Evolutionary conservation across 2,113 vertebrate genomes (phyloP).

Genomic region (Tricholaema leucomelas): DNA sequence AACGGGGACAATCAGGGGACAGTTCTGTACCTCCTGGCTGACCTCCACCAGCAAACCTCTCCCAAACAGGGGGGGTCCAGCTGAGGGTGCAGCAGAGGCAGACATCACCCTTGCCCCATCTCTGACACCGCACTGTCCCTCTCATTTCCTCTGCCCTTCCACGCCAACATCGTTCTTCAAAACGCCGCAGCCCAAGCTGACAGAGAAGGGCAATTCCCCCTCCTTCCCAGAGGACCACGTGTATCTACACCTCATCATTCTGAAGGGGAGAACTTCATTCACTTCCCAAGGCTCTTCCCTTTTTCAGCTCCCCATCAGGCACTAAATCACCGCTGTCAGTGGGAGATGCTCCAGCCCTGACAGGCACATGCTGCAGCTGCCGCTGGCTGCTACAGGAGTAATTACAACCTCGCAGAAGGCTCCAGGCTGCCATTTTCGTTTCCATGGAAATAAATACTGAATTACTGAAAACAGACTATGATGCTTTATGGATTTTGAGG

Average conservation of each 20-base stretch:
- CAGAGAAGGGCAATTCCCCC: neutral
- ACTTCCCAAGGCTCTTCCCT: neutral
- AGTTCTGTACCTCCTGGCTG: neutral
- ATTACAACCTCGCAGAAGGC: slow-evolving; percentile 59
- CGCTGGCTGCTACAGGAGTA: slow-evolving; percentile 51
- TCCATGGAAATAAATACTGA: slow-evolving; percentile 70
- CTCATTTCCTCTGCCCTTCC: neutral
- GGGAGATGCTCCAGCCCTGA: neutral
- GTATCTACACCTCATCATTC: accelerated
- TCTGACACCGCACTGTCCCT: neutral
- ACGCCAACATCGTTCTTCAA: neutral
- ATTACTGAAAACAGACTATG: slow-evolving; percentile 23
- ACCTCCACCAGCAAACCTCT: neutral
- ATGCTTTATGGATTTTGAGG: slow-evolving; percentile 6
- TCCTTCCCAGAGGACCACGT: neutral
- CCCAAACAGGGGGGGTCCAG: neutral
- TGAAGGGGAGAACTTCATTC: neutral
- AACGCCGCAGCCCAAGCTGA: accelerated
- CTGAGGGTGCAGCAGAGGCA: accelerated
- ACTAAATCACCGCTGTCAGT: neutral
- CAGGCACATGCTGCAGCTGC: neutral
- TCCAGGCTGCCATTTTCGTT: slow-evolving; percentile 50
- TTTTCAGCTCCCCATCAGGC: neutral
- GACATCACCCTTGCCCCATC: accelerated
- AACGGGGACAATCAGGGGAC: neutral